Percentiles rank a stretch among this genome's conserved stretches.
phyloP scores from a whole-genome alignment of 2,888 invertebrate genomes.

The Phyto melanocephala region DNA sequence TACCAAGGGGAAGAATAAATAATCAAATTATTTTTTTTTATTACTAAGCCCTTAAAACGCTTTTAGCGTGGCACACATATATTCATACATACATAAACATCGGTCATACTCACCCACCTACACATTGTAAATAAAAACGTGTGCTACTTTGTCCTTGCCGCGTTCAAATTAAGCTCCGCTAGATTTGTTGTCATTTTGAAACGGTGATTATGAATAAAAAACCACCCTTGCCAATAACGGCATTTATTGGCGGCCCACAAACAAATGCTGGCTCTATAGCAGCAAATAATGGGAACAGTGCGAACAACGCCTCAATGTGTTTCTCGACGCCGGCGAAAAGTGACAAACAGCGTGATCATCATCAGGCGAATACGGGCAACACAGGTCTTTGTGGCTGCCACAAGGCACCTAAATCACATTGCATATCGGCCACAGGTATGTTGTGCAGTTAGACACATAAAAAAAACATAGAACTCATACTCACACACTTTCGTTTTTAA shows the following conservation, averaged over 20 bases:
- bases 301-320: constrained; percentile 65
- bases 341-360: constrained; percentile 74
- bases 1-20: neutral
- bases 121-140: neutral
- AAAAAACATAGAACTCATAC: too few species aligned
- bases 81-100: neutral
- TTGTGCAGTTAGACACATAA: neutral
- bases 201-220: constrained; percentile 76
- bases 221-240: constrained; percentile 75
- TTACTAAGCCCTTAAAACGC: neutral
- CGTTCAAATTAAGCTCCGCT: constrained; percentile 27
- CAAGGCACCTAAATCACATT: constrained; percentile 78
- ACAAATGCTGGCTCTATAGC: constrained; percentile 60
- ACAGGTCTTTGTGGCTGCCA: constrained; percentile 77
- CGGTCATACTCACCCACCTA: neutral
- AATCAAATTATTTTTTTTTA: neutral
- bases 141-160: neutral
- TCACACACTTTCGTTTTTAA: too few species aligned
- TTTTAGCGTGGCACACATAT: constrained; percentile 4
- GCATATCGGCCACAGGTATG: constrained; percentile 79
- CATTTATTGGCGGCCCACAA: constrained; percentile 71
- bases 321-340: constrained; percentile 69
- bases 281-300: constrained; percentile 63
- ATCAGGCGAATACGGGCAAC: constrained; percentile 64
- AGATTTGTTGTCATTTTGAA: constrained; percentile 36